Base-by-base conservation (phyloP, 1,140 invertebrate genomes). In the Phocides pigmalion region DNA sequence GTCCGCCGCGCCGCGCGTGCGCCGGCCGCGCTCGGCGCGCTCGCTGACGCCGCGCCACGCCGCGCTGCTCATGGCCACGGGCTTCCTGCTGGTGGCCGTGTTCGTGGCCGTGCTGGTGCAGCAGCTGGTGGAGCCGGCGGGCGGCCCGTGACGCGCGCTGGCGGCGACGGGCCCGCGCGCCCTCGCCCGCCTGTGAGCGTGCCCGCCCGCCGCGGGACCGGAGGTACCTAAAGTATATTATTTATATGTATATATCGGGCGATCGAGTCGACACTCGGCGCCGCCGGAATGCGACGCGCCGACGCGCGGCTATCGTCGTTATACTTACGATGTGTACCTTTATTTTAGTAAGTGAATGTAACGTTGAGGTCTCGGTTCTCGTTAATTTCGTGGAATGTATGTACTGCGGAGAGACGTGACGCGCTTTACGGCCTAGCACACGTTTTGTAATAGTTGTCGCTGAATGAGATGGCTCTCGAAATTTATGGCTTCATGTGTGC, bases 71-170 rank as follows among this genome's bases (percentile, higher is more conserved):
- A 93, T 95, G 74, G 86, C 95, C 20, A 80, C 91, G 50, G 91
- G 90, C 32, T 94, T 96, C 82, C 92, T 93, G 32, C 51, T 95
- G 62, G 75, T 95, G 70, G 94, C 94, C 58, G 91, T 96, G 68
- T 68, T 94, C 54, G 91, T 95, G 96, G 96, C 39, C 70, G 89
- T 62, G 95, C 95, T 93, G 62, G 94, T 94, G 14, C 94, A 93
- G 77, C 87, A 84, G 51, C 82, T 97, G 70, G 93, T 94, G 66
- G 94, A 94, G 75, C 90, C 97, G 67, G 93, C 95, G 70, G 95
- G 94, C 63, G 93, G 93, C 20, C 95, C 96, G 67, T 97, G 67
- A 93, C 96, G 49, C 93, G 96, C 17, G 95, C 97, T 12, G 95
- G 95, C 89, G 94, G 95, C 1, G 93, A 74, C 82, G 59, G 69